phyloP scores from a whole-genome alignment of 2,797 vertebrate species.

The Calcarius lapponicus region DNA sequence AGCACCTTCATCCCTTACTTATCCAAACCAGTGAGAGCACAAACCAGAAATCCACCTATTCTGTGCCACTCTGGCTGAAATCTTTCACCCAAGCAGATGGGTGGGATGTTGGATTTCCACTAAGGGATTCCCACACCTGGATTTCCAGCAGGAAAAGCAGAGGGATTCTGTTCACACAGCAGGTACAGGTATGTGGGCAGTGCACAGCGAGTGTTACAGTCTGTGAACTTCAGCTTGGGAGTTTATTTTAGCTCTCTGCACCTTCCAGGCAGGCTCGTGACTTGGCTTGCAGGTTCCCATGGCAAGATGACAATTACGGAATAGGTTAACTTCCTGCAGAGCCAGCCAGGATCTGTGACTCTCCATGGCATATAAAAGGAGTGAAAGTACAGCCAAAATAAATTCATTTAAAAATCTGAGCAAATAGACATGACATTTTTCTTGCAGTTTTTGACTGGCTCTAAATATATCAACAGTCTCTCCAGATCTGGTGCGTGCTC shows the following conservation, averaged over 20 bases:
- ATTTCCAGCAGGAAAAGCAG: not conserved
- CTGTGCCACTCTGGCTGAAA: not conserved
- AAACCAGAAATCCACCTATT: not conserved
- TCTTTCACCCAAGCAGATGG: not conserved
- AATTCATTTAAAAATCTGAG: constrained; percentile 52
- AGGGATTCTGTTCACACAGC: not conserved
- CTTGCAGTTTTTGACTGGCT: constrained; percentile 52
- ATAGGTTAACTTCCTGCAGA: constrained; percentile 45
- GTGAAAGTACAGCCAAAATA: constrained; percentile 53
- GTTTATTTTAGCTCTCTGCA: not conserved
- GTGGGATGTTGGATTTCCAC: not conserved
- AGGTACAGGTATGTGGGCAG: not conserved
- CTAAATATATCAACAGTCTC: constrained; percentile 60
- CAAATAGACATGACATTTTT: constrained; percentile 66
- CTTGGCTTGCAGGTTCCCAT: constrained; percentile 19
- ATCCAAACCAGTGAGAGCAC: not conserved
- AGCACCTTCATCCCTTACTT: not conserved
- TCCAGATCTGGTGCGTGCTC: constrained; percentile 20
- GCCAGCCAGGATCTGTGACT: constrained; percentile 35
- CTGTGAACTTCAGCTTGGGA: not conserved
- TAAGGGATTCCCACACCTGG: not conserved
- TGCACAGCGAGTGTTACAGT: not conserved
- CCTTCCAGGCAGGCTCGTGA: not conserved
- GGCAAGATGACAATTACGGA: constrained; percentile 34
- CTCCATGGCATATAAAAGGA: constrained; percentile 34